phyloP scores from a whole-genome alignment of 2,113 vertebrate species.

The Pantherophis guttatus region DNA sequence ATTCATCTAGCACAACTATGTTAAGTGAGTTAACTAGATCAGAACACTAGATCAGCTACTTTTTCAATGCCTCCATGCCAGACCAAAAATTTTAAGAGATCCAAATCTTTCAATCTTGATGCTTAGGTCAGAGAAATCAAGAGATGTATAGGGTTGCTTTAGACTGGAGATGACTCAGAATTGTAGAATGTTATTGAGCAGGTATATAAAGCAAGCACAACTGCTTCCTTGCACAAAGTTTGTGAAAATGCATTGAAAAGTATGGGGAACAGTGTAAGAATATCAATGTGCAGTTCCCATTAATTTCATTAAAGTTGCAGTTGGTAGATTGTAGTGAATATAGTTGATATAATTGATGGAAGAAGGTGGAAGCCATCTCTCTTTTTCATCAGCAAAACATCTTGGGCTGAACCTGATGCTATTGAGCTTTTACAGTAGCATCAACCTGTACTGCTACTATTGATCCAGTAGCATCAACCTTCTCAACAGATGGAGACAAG shows the following conservation, averaged over 20 bases:
- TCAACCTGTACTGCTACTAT: not conserved
- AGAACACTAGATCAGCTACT: not conserved
- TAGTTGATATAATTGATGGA: not conserved
- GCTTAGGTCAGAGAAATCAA: not conserved
- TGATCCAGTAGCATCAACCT: not conserved
- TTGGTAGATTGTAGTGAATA: not conserved
- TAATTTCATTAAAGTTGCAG: not conserved
- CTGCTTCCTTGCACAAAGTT: not conserved
- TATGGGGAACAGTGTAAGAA: not conserved
- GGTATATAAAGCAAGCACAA: not conserved
- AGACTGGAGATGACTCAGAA: not conserved
- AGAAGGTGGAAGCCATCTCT: not conserved
- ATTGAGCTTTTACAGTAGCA: not conserved
- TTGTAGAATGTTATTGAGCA: not conserved
- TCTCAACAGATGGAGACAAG: conserved; percentile 4
- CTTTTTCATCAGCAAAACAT: not conserved
- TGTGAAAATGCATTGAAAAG: not conserved
- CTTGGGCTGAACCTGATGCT: not conserved
- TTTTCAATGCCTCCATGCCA: not conserved
- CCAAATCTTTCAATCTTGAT: not conserved
- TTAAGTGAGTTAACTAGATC: not conserved
- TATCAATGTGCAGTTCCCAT: not conserved
- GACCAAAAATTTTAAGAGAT: not conserved
- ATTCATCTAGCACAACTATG: not conserved
- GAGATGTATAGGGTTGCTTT: not conserved